Conservation (phyloP, 1,140 invertebrate genomes). For the Chlorops oryzae region DNA sequence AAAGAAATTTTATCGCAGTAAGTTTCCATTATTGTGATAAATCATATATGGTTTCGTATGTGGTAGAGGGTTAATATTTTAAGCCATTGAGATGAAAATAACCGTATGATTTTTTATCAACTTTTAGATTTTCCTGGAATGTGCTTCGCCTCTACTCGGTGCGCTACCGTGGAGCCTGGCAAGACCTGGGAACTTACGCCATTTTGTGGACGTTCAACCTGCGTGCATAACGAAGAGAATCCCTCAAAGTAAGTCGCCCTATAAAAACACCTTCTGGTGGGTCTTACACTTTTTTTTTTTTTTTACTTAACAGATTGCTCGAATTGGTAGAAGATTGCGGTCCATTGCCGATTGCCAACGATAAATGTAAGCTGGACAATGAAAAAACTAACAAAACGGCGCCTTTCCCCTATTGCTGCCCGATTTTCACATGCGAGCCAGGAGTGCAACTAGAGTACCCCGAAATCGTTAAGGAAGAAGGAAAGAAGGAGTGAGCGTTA, state of each 20-base stretch:
- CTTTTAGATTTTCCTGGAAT: slow-evolving; percentile 79
- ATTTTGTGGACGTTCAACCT: slow-evolving; percentile 82
- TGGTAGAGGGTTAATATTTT: too few species aligned
- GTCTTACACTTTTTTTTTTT: not conserved
- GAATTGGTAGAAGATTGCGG: slow-evolving; percentile 85
- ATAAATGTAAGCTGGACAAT: slow-evolving; percentile 77
- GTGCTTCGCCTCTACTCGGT: slow-evolving; percentile 84
- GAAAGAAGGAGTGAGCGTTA: slow-evolving; percentile 47
- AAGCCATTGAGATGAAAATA: too few species aligned
- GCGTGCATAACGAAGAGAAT: slow-evolving; percentile 68
- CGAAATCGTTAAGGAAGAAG: slow-evolving; percentile 60
- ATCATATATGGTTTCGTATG: too few species aligned
- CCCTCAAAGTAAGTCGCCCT: slow-evolving; percentile 48
- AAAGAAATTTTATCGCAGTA: too few species aligned
- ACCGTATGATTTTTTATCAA: not conserved
- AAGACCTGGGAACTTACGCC: slow-evolving; percentile 78
- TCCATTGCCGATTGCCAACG: slow-evolving; percentile 73
- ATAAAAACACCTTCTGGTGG: not conserved
- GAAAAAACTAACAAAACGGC: slow-evolving; percentile 85
- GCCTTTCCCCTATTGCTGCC: slow-evolving; percentile 77
- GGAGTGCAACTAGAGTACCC: slow-evolving; percentile 79
- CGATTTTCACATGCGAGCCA: slow-evolving; percentile 74
- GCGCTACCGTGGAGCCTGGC: slow-evolving; percentile 74
- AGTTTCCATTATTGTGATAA: too few species aligned
- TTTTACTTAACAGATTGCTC: slow-evolving; percentile 54